Conservation (phyloP, 2,113 vertebrate species). For the Willisornis vidua region DNA sequence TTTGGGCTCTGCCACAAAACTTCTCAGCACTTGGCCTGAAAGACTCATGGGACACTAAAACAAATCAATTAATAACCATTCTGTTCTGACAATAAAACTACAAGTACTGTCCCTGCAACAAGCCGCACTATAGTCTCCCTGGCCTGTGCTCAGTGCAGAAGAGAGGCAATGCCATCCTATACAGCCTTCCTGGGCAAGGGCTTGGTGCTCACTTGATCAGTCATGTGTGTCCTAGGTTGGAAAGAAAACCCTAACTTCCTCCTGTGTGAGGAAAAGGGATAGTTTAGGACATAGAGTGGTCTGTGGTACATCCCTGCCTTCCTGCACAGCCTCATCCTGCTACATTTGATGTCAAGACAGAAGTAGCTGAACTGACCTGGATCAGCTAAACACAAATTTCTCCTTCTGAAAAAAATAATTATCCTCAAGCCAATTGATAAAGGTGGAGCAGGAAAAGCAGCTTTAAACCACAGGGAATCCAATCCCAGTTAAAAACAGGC, state of each 20-base stretch:
- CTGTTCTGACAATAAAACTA: background rate
- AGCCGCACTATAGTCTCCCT: background rate
- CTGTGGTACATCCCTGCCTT: background rate
- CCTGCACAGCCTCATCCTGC: background rate
- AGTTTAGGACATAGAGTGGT: background rate
- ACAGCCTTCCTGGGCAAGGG: background rate
- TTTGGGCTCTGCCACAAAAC: background rate
- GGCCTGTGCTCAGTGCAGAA: background rate
- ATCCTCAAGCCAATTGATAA: background rate
- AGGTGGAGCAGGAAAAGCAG: background rate
- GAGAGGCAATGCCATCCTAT: background rate
- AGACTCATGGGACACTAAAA: background rate
- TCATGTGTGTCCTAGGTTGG: background rate
- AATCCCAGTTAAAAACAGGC: background rate
- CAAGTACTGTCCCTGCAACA: background rate
- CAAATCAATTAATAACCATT: background rate
- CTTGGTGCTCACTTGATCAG: background rate
- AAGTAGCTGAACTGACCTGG: background rate
- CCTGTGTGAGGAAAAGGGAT: background rate
- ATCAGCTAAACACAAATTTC: background rate
- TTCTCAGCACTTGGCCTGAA: background rate
- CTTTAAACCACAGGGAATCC: background rate
- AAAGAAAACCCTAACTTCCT: background rate
- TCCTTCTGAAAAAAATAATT: background rate
- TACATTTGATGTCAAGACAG: background rate